A percentile compares a stretch with the other conserved stretches of the same genome.
These are phyloP conservation scores for Bubo bubo DNA, from an alignment of 2,113 vertebrate genomes.

Conservation along the genomic window DNA sequence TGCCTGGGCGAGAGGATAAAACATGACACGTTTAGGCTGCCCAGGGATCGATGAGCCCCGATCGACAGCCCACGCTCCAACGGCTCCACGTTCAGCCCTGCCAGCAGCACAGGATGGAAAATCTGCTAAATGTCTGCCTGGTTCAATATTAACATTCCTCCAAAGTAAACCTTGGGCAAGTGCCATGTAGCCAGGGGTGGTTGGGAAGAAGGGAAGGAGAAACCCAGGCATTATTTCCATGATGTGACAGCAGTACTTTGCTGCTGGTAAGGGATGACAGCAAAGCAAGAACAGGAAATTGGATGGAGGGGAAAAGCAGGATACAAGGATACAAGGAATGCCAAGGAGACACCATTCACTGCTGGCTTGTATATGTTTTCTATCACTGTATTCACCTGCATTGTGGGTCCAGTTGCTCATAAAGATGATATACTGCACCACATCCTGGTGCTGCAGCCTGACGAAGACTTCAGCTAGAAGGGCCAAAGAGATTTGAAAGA, in stretches of 20 bases:
- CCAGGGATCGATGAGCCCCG: not conserved
- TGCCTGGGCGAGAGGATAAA: not conserved
- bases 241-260: too few relatives aligned
- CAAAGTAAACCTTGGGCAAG: not conserved
- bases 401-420: not conserved
- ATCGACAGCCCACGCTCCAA: not conserved
- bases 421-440: not conserved
- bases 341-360: too few relatives aligned
- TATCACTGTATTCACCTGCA: rapidly evolving
- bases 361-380: not conserved
- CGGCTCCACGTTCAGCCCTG: not conserved
- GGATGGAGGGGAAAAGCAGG: not conserved
- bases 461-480: not conserved
- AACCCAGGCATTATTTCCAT: not conserved
- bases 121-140: not conserved
- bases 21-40: rapidly evolving
- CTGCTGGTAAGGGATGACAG: not conserved
- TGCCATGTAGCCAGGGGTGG: rapidly evolving
- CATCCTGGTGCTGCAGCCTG: rapidly evolving
- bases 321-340: not conserved
- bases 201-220: not conserved
- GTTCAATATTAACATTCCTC: not conserved
- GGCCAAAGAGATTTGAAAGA: not conserved
- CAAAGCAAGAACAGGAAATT: not conserved
- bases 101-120: not conserved